phyloP scores from a whole-genome alignment of 2,113 vertebrate genomes.

The Eptatretus burgeri region DNA sequence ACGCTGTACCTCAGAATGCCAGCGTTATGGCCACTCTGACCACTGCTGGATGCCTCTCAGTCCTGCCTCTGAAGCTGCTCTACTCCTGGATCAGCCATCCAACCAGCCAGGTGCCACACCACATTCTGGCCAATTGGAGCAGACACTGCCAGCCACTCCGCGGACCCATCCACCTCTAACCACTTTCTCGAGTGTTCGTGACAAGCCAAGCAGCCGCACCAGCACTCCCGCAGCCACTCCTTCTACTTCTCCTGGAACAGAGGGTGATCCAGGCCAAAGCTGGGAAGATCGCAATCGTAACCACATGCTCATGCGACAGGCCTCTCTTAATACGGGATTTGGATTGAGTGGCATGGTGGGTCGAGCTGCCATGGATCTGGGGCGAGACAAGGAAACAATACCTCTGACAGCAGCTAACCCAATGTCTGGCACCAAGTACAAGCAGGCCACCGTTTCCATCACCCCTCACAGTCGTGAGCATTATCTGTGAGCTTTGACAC shows the following conservation, averaged over 20 bases:
- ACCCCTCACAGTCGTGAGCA: constrained; percentile 5
- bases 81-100: constrained; percentile 4
- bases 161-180: background rate
- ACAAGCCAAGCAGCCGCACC: constrained; percentile 4
- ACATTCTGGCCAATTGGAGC: background rate
- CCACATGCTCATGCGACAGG: constrained; percentile 5
- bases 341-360: background rate
- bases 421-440: background rate
- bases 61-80: background rate
- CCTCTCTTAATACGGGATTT: background rate
- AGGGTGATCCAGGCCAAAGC: constrained; percentile 2
- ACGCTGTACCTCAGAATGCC: constrained; percentile 1
- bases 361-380: background rate
- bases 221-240: background rate
- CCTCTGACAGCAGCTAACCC: constrained; percentile 5
- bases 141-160: no score
- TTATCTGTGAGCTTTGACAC: background rate
- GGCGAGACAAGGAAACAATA: constrained; percentile 4
- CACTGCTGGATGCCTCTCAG: background rate
- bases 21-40: constrained; percentile 3
- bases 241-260: background rate
- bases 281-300: constrained; percentile 3
- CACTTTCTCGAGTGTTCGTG: background rate
- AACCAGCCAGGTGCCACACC: background rate
- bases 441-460: constrained; percentile 6